Percentiles rank a stretch among this genome's conserved stretches.
These are phyloP conservation scores for Botia almorhae DNA, from an alignment of 2,797 vertebrate genomes.

Conservation along the genomic window DNA sequence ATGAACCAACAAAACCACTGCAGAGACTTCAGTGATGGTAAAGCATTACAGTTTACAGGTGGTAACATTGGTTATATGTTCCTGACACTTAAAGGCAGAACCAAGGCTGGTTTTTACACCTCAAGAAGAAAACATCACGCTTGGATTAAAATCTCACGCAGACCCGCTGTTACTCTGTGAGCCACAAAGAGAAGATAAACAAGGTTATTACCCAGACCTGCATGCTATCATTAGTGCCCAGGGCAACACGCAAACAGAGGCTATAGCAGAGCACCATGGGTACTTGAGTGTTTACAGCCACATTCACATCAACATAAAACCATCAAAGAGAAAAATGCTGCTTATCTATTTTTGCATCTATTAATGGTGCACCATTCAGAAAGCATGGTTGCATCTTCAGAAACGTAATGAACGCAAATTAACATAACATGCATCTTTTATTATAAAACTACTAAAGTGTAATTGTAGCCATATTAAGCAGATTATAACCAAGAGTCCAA, in stretches of 20 bases:
- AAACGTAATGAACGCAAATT: conserved; percentile 43
- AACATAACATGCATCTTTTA: conserved; percentile 17
- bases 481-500: neutral
- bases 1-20: conserved; percentile 54
- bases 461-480: conserved; percentile 11
- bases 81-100: conserved; percentile 56
- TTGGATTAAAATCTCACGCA: conserved; percentile 47
- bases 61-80: conserved; percentile 52
- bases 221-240: conserved; percentile 55
- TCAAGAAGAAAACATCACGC: conserved; percentile 59
- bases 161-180: conserved; percentile 42
- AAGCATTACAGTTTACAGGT: conserved; percentile 60
- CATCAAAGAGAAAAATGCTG: neutral
- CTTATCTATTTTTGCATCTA: conserved; percentile 22
- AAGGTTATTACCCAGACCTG: conserved; percentile 44
- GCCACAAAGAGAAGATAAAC: conserved; percentile 50
- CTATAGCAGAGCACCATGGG: conserved; percentile 46
- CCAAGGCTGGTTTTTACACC: conserved; percentile 60
- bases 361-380: conserved; percentile 12
- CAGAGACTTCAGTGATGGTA: conserved; percentile 52
- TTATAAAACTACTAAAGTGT: neutral
- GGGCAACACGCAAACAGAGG: conserved; percentile 47
- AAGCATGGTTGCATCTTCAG: conserved; percentile 1
- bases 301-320: conserved; percentile 45
- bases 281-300: conserved; percentile 29